Evolutionary conservation across 1,140 invertebrate genomes (phyloP).

Genomic region (Lordiphosa clarofinis): DNA sequence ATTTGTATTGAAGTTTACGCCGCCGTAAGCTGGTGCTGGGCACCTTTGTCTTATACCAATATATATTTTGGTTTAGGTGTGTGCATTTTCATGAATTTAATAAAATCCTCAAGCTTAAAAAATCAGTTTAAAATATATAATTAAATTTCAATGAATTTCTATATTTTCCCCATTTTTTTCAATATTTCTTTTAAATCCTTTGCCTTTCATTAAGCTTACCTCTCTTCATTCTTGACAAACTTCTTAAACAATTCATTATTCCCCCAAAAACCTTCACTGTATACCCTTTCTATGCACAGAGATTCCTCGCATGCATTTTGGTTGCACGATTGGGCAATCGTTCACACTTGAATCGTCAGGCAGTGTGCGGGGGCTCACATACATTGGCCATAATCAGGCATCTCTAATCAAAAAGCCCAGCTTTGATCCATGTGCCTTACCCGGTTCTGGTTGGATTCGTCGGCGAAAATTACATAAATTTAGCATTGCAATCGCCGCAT

Average conservation of each 20-base stretch:
- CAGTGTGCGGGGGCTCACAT: constrained; percentile 8
- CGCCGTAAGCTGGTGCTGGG: too few relatives aligned
- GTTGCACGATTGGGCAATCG: constrained; percentile 47
- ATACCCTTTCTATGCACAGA: not conserved
- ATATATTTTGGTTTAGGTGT: too few relatives aligned
- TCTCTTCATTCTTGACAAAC: too few relatives aligned
- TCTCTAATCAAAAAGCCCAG: constrained; percentile 53
- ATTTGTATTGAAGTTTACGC: too few relatives aligned
- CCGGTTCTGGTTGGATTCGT: constrained; percentile 10
- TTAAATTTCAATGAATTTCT: too few relatives aligned
- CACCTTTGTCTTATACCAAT: too few relatives aligned
- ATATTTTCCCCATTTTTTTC: too few relatives aligned
- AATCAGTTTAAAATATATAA: too few relatives aligned
- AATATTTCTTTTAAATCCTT: too few relatives aligned
- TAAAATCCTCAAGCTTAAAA: too few relatives aligned
- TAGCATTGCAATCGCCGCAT: constrained; percentile 17
- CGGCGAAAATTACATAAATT: constrained; percentile 24
- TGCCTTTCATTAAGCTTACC: too few relatives aligned
- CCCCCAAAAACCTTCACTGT: not conserved
- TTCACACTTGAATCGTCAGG: constrained; percentile 57
- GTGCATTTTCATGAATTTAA: too few relatives aligned
- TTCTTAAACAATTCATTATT: not conserved
- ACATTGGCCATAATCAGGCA: constrained; percentile 54
- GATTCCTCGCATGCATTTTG: constrained; percentile 20
- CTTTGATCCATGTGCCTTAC: constrained; percentile 13